Conservation (phyloP, 2,888 invertebrate genomes). For the Drosophila sordidula region DNA sequence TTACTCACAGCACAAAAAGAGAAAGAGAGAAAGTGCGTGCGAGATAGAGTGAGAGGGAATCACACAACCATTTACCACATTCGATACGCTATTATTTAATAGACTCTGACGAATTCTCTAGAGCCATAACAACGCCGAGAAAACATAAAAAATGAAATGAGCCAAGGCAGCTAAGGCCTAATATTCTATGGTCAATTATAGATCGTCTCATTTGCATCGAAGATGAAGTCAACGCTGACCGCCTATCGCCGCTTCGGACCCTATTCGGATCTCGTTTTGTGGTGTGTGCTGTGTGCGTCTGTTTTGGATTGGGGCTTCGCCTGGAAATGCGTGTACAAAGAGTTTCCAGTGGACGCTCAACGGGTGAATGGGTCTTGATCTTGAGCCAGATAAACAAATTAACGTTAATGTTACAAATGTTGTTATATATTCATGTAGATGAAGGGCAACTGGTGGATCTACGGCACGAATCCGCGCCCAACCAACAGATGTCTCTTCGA, state of each 20-base stretch:
- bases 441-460: slow-evolving; percentile 58
- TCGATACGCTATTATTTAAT: slow-evolving; percentile 46
- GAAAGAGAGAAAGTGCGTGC: neutral
- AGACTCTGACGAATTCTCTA: slow-evolving; percentile 35
- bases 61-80: slow-evolving; percentile 12
- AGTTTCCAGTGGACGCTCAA: slow-evolving; percentile 50
- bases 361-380: slow-evolving; percentile 42
- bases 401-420: slow-evolving; percentile 19
- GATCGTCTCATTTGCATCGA: slow-evolving; percentile 60
- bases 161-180: slow-evolving; percentile 17
- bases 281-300: slow-evolving; percentile 8
- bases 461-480: slow-evolving; percentile 31
- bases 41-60: neutral
- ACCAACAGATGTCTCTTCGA: slow-evolving; percentile 33
- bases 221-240: slow-evolving; percentile 40
- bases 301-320: slow-evolving; percentile 16
- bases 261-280: slow-evolving; percentile 21
- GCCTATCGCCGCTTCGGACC: slow-evolving; percentile 19
- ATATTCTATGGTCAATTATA: slow-evolving; percentile 48
- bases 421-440: slow-evolving; percentile 31
- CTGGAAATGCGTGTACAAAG: slow-evolving; percentile 63
- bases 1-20: neutral
- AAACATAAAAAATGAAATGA: slow-evolving; percentile 13
- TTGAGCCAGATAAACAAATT: slow-evolving; percentile 25
- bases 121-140: slow-evolving; percentile 23